phyloP scores from a whole-genome alignment of 1,140 invertebrate species.

The Paramacrobiotus metropolitanus region DNA sequence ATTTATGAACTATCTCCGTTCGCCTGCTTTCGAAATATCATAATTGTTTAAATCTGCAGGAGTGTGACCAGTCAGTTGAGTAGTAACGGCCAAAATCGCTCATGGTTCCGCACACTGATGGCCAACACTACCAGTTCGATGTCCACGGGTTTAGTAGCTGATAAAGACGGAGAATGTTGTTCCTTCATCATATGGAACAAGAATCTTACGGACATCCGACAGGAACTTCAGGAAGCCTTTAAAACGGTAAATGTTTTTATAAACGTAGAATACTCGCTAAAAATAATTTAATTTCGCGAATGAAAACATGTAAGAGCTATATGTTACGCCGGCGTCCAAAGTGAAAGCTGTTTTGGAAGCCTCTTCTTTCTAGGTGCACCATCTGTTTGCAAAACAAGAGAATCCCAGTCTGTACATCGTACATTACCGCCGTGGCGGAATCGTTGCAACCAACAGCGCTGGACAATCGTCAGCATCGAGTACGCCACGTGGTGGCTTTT shows the following conservation, averaged over 20 bases:
- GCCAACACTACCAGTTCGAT: background rate
- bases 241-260: background rate
- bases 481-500: conserved; percentile 33
- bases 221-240: background rate
- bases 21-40: background rate
- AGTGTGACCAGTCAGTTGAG: conserved; percentile 1
- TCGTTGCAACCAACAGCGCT: background rate
- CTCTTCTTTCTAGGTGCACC: background rate
- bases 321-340: too few species aligned
- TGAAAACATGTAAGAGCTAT: too few species aligned
- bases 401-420: background rate
- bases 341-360: too few species aligned
- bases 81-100: background rate
- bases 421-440: background rate
- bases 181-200: background rate
- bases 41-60: background rate
- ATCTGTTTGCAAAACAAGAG: background rate
- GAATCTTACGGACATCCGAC: background rate
- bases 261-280: too few species aligned
- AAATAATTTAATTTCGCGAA: too few species aligned
- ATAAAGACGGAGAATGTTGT: background rate
- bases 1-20: too few species aligned
- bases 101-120: conserved; percentile 3
- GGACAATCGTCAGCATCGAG: conserved; percentile 36
- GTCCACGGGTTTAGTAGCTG: background rate